These are phyloP conservation scores for Sphaerophoria rueppellii DNA, from an alignment of 2,888 invertebrate genomes.

Conservation along the genomic window DNA sequence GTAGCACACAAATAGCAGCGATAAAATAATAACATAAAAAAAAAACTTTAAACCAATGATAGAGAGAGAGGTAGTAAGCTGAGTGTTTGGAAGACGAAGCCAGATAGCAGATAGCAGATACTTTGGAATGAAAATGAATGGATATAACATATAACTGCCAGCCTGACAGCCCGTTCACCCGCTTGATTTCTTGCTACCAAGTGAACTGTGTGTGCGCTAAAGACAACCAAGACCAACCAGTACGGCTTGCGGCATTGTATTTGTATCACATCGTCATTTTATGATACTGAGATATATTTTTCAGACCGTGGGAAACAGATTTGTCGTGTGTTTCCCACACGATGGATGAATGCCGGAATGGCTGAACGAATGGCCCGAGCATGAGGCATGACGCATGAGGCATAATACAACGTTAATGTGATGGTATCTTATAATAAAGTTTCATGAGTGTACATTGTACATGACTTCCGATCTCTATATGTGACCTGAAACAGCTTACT, in stretches of 20 bases:
- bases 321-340: slow-evolving; percentile 80
- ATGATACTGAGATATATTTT: slow-evolving; percentile 73
- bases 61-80: slow-evolving; percentile 27
- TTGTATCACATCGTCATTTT: slow-evolving; percentile 67
- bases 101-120: slow-evolving; percentile 9
- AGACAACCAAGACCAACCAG: slow-evolving; percentile 33
- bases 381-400: slow-evolving; percentile 68
- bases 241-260: too few relatives aligned
- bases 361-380: slow-evolving; percentile 61
- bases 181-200: slow-evolving; percentile 21
- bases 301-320: slow-evolving; percentile 77
- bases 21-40: slow-evolving; percentile 61
- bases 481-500: too few relatives aligned
- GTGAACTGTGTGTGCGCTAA: slow-evolving; percentile 62
- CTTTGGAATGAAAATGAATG: slow-evolving; percentile 19
- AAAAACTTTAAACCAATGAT: slow-evolving; percentile 47
- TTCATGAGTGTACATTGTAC: too few relatives aligned
- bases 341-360: slow-evolving; percentile 78
- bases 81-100: neutral
- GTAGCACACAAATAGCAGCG: slow-evolving; percentile 49
- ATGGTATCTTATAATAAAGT: slow-evolving; percentile 50
- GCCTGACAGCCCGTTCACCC: slow-evolving; percentile 38
- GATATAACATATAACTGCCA: slow-evolving; percentile 40
- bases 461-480: too few relatives aligned
- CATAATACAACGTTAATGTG: slow-evolving; percentile 68